Conservation (phyloP, 2,797 vertebrate species). For the Remorina albescens region DNA sequence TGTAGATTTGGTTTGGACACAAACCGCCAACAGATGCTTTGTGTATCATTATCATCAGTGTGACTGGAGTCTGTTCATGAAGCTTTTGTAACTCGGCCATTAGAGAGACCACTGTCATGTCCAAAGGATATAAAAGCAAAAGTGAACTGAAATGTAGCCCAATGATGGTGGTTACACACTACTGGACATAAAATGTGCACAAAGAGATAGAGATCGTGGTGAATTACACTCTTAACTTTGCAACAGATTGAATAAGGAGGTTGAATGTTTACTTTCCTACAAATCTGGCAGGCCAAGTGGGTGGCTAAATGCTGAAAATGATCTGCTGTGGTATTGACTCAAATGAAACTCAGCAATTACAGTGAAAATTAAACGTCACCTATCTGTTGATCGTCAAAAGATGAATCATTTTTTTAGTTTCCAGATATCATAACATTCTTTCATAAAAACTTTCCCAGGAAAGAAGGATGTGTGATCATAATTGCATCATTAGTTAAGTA, state of each 20-base stretch:
- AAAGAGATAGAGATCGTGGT: constrained; percentile 49
- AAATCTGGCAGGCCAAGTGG: constrained; percentile 59
- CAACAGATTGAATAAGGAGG: constrained; percentile 51
- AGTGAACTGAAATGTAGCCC: constrained; percentile 46
- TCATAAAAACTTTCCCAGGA: too few relatives aligned
- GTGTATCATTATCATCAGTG: constrained; percentile 44
- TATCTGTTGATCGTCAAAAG: too few relatives aligned
- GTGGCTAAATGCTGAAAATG: constrained; percentile 56
- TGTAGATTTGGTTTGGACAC: constrained; percentile 52
- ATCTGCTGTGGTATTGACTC: too few relatives aligned
- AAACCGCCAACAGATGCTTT: constrained; percentile 51
- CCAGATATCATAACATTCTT: too few relatives aligned
- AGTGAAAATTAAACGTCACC: too few relatives aligned
- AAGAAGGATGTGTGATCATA: too few relatives aligned
- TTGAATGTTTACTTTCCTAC: constrained; percentile 38
- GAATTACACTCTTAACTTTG: constrained; percentile 56
- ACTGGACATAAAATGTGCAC: constrained; percentile 49
- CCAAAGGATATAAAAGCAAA: constrained; percentile 57
- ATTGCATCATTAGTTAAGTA: too few relatives aligned
- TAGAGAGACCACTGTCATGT: constrained; percentile 29
- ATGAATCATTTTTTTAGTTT: too few relatives aligned
- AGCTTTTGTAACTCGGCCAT: constrained; percentile 40
- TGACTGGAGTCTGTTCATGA: constrained; percentile 37
- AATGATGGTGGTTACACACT: constrained; percentile 47
- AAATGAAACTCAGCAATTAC: too few relatives aligned